Evolutionary conservation across 2,888 invertebrate species (phyloP).

Genomic region (Amorpha juglandis): DNA sequence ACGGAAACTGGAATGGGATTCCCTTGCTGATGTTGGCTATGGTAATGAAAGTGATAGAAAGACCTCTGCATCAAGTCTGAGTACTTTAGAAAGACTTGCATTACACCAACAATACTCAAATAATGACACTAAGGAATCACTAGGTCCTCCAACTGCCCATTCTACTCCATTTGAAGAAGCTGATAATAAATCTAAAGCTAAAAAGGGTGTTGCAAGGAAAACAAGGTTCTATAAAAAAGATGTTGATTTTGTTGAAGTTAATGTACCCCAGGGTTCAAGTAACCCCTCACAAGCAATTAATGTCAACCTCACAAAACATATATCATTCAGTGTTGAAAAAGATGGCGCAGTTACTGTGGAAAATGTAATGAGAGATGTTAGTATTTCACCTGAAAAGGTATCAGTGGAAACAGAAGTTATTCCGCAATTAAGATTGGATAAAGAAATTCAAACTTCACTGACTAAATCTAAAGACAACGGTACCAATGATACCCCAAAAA

Average conservation of each 20-base stretch:
- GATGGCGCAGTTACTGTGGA: constrained; percentile 65
- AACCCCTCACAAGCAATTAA: constrained; percentile 63
- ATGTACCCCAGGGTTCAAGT: constrained; percentile 57
- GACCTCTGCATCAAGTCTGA: constrained; percentile 76
- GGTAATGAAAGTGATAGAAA: constrained; percentile 83
- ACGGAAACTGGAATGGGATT: constrained; percentile 93
- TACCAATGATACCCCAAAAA: constrained; percentile 37
- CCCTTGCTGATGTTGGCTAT: constrained; percentile 94
- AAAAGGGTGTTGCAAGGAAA: constrained; percentile 62
- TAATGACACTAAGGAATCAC: constrained; percentile 63
- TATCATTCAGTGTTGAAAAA: constrained; percentile 76
- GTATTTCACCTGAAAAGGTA: constrained; percentile 60
- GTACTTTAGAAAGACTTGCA: constrained; percentile 86
- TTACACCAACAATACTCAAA: constrained; percentile 78
- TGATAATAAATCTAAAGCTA: constrained; percentile 58
- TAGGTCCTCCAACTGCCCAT: constrained; percentile 80
- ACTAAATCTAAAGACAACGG: constrained; percentile 46
- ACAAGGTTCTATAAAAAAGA: constrained; percentile 72
- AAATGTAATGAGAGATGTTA: constrained; percentile 58
- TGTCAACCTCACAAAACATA: constrained; percentile 77
- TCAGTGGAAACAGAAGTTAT: constrained; percentile 45
- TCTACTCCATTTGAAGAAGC: constrained; percentile 78
- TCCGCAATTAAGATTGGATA: constrained; percentile 55
- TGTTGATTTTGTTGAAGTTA: constrained; percentile 69
- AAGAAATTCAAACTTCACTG: constrained; percentile 72